phyloP scores from a whole-genome alignment of 1,140 invertebrate genomes.

The Dendroctonus ponderosae region DNA sequence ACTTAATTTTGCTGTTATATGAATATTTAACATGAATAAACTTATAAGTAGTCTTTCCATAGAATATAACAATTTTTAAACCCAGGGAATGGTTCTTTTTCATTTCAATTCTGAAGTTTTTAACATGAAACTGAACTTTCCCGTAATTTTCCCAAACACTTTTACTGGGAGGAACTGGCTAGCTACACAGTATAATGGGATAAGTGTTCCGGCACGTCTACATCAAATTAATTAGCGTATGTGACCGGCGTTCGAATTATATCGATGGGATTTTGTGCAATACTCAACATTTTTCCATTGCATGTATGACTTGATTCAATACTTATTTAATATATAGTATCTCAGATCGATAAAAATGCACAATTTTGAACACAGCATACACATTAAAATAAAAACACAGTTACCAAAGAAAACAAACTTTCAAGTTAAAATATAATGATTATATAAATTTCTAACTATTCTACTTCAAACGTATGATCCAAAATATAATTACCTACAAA shows the following conservation, averaged over 20 bases:
- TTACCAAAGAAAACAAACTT: no score
- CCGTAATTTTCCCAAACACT: constrained; percentile 5
- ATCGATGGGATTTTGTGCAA: constrained; percentile 9
- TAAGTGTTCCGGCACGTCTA: constrained; percentile 18
- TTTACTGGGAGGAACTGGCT: constrained; percentile 1
- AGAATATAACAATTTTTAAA: neutral
- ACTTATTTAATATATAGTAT: no score
- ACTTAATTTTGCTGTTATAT: no score
- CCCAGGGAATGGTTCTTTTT: constrained; percentile 15
- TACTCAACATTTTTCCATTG: constrained; percentile 2
- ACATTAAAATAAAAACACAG: no score
- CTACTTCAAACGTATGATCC: no score
- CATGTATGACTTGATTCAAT: no score
- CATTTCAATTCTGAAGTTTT: constrained; percentile 6
- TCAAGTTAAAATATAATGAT: no score
- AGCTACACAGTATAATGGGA: constrained; percentile 3
- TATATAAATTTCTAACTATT: no score
- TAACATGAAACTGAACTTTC: constrained; percentile 13
- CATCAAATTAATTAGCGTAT: constrained; percentile 14
- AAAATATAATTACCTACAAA: no score
- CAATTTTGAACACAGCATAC: no score
- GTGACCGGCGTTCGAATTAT: constrained; percentile 14
- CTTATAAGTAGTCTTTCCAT: neutral
- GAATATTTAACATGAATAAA: no score
- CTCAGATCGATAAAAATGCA: no score